Evolutionary conservation across 1,140 invertebrate genomes (phyloP), one percentile per base, ranked within the genome.

Genomic region (Philaenus spumarius): DNA sequence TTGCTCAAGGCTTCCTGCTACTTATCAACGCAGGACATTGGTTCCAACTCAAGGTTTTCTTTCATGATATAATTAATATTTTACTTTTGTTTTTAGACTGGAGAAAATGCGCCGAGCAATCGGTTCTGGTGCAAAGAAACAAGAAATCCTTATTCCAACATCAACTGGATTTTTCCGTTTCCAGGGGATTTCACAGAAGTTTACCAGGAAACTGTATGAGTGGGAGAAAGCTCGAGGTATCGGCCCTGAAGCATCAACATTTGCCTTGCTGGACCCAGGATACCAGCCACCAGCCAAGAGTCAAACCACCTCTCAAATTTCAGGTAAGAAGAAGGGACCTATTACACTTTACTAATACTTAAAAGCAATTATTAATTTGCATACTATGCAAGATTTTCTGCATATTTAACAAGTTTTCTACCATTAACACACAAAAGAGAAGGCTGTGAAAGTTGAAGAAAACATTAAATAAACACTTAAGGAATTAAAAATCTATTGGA

Each of bases 221-320:
- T 94, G 91, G 92, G 91, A 95, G 69, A 89, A 90, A 60, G 84
- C 87, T 24, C 75, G 82, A 46, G 88, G 88, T 2, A 90, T 90
- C 48, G 83, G 82, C 1, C 88, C 85, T 0, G 88, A 90, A 71
- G 82, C 82, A 0, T 91, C 88, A 0, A 91, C 89, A 0, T 89
- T 90, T 58, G 84, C 86, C 0, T 69, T 91, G 0, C 72, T 92
- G 0, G 80, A 82, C 66, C 79, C 81, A 0, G 78, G 77, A 9
- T 78, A 79, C 64, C 69, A 70, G 47, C 72, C 73, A 48, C 65
- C 71, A 7, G 67, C 26, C 26, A 30, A 30, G 12, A 17, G 19
- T 26, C n/a, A 56, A 52, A 30, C 12, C 7, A 48, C 46, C 5
- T 24, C 14, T 5, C n/a, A 22, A 19, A 22, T 48, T 5, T 30